Percentiles rank a stretch among this genome's conserved stretches.
phyloP scores from a whole-genome alignment of 2,113 vertebrate species.

The Electrona antarctica region DNA sequence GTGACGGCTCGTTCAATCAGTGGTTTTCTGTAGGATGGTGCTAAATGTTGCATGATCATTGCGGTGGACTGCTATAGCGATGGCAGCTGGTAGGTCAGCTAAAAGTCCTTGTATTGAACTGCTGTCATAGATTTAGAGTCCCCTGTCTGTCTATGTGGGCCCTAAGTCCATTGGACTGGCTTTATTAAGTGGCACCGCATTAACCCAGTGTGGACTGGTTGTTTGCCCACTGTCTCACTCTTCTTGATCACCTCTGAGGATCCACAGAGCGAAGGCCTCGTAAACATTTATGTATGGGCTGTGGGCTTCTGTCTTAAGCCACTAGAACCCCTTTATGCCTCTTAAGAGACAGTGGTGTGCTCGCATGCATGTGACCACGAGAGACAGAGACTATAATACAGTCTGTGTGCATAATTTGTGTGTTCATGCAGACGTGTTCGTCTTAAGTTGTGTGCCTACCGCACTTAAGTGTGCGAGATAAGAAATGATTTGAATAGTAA shows the following conservation, averaged over 20 bases:
- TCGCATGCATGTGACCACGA: constrained; percentile 22
- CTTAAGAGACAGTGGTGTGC: constrained; percentile 71
- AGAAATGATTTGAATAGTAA: constrained; percentile 42
- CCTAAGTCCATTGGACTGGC: constrained; percentile 54
- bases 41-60: neutral
- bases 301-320: constrained; percentile 66
- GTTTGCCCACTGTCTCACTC: constrained; percentile 65
- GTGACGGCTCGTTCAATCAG: neutral
- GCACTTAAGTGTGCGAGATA: constrained; percentile 1
- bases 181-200: constrained; percentile 75
- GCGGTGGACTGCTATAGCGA: constrained; percentile 19
- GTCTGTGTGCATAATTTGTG: constrained; percentile 14
- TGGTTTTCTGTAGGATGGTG: constrained; percentile 15
- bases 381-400: too few species aligned
- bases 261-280: constrained; percentile 73
- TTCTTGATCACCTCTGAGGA: constrained; percentile 76
- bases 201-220: constrained; percentile 65
- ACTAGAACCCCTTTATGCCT: constrained; percentile 70
- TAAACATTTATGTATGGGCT: constrained; percentile 79
- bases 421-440: constrained; percentile 36
- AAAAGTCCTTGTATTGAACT: constrained; percentile 56
- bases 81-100: constrained; percentile 47
- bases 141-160: constrained; percentile 43
- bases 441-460: constrained; percentile 41
- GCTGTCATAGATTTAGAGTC: constrained; percentile 64